These are phyloP conservation scores for Leucosticte australis DNA, from an alignment of 2,113 vertebrate genomes.

Conservation along the genomic window DNA sequence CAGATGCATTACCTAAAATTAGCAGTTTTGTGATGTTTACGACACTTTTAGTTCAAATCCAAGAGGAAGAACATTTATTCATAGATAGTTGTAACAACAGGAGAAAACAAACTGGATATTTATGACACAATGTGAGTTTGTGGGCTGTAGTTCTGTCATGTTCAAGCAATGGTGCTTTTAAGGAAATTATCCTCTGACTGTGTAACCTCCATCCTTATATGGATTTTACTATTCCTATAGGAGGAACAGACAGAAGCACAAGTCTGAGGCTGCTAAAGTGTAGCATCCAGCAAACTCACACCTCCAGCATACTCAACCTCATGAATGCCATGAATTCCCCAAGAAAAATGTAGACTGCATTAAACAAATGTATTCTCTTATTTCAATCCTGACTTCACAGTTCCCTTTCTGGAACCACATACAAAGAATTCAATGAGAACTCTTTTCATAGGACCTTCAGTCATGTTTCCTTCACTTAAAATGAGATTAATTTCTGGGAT, in stretches of 20 bases:
- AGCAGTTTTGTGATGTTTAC: background rate
- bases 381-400: background rate
- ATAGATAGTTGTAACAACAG: background rate
- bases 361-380: background rate
- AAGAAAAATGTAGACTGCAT: background rate
- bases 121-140: background rate
- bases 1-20: conserved; percentile 5
- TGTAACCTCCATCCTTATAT: background rate
- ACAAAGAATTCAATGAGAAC: background rate
- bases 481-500: background rate
- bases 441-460: background rate
- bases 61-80: background rate
- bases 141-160: background rate
- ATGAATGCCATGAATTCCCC: background rate
- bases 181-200: background rate
- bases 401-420: background rate
- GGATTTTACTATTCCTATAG: background rate
- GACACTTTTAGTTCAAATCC: background rate
- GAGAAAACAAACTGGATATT: background rate
- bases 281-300: background rate
- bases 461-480: background rate
- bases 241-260: background rate
- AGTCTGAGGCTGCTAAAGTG: background rate
- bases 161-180: background rate
- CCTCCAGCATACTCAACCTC: background rate